Evolutionary conservation across 2,113 vertebrate genomes (phyloP).

Genomic region (Oostethus manadensis): DNA sequence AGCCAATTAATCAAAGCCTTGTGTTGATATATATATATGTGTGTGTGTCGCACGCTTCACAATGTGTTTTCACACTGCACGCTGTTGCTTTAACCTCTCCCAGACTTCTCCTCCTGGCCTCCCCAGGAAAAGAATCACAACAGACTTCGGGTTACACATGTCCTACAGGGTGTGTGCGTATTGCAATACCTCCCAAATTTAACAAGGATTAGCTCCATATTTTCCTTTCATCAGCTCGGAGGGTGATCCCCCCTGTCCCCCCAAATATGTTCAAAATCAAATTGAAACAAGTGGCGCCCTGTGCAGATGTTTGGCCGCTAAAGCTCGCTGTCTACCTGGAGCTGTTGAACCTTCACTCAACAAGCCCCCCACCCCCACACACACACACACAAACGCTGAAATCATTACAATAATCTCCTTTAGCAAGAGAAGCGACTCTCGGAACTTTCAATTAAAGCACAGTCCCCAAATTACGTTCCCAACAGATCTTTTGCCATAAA

Average conservation of each 20-base stretch:
- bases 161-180: slow-evolving; percentile 59
- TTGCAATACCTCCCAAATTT: slow-evolving; percentile 49
- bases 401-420: slow-evolving; percentile 61
- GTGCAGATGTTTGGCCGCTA: slow-evolving; percentile 68
- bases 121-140: slow-evolving; percentile 70
- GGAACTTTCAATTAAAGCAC: slow-evolving; percentile 46
- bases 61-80: slow-evolving; percentile 61
- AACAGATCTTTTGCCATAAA: slow-evolving; percentile 6
- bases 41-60: slow-evolving; percentile 58
- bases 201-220: slow-evolving; percentile 73
- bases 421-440: slow-evolving; percentile 21
- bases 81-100: slow-evolving; percentile 74
- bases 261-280: slow-evolving; percentile 68
- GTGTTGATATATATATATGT: slow-evolving; percentile 45
- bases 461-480: slow-evolving; percentile 57
- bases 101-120: slow-evolving; percentile 59
- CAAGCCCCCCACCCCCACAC: slow-evolving; percentile 32
- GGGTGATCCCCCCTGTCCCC: slow-evolving; percentile 47
- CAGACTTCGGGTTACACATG: slow-evolving; percentile 77
- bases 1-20: slow-evolving; percentile 67
- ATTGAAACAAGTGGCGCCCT: slow-evolving; percentile 69
- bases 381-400: slow-evolving; percentile 15
- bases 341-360: slow-evolving; percentile 56
- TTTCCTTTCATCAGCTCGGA: slow-evolving; percentile 75
- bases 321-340: slow-evolving; percentile 51